Evolutionary conservation across 2,797 vertebrate genomes (phyloP).

Genomic region (Ptychobarbus kaznakovi): DNA sequence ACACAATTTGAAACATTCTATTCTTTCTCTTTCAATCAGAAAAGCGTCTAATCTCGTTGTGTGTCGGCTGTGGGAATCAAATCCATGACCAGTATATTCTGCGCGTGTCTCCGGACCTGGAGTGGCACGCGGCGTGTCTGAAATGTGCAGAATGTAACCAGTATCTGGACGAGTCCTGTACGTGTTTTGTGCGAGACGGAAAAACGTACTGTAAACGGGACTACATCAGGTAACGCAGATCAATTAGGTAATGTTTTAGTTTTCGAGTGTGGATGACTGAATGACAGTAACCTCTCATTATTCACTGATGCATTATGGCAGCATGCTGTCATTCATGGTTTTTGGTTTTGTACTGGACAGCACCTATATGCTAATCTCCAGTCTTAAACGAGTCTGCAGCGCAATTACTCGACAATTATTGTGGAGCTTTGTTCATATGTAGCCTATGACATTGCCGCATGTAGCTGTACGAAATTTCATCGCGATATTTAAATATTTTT

Average conservation of each 20-base stretch:
- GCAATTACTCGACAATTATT: conserved; percentile 51
- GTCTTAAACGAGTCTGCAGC: conserved; percentile 35
- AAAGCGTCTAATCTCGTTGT: conserved; percentile 94
- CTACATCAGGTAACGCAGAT: conserved; percentile 86
- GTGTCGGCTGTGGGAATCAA: conserved; percentile 97
- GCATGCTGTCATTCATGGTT: conserved; percentile 41
- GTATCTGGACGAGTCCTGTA: conserved; percentile 96
- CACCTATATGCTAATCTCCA: conserved; percentile 62
- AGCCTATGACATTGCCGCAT: conserved; percentile 13
- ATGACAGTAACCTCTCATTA: conserved; percentile 51
- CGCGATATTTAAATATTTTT: conserved; percentile 15
- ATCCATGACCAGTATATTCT: conserved; percentile 98
- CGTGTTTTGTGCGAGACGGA: conserved; percentile 95
- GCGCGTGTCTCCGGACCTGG: conserved; percentile 95
- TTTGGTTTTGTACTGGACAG: conserved; percentile 45
- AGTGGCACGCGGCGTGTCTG: conserved; percentile 98
- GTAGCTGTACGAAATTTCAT: conserved; percentile 12
- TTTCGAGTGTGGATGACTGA: conserved; percentile 28
- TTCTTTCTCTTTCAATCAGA: conserved; percentile 75
- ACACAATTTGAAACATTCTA: background rate
- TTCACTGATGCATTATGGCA: conserved; percentile 28
- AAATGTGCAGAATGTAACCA: conserved; percentile 96
- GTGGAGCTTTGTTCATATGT: conserved; percentile 36
- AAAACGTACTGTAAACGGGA: conserved; percentile 98
- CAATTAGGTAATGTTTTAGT: conserved; percentile 44